Base-by-base conservation (phyloP, 1,140 invertebrate species). In the Drosophila chauvacae region DNA sequence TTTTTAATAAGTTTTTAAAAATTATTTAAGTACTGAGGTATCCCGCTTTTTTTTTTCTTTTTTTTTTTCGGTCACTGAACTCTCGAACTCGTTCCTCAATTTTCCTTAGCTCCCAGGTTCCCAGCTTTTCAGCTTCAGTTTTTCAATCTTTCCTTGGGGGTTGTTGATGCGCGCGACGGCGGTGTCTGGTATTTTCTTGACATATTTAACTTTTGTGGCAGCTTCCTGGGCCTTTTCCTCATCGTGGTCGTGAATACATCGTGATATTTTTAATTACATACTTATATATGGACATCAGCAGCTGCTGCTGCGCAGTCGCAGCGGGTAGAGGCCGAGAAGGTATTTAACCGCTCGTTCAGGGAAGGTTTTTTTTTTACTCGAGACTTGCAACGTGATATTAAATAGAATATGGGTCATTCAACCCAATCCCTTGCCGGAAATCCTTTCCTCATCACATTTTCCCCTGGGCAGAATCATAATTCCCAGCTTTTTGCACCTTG, bases 201-300 rank as follows among this genome's bases (percentile, higher is more conserved):
- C 62, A 45, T 47, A 33, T 53, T 59, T 47, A 58, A 53, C 45
- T 41, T 60, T 65, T 68, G 18, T 56, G 59, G 39, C 26, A 48
- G 75, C 69, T 60, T 47, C 51, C 57, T 69, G 39, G 51, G 13
- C 39, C 48, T 61, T 44, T n/a, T 7, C 41, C 37, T 60, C 42
- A 16, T 50, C 47, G 58, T 50, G 20, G 20, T 53, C 59, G 35
- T 11, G 33, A 35, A 35, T 72, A 30, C 78, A 35, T 60, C 47
- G 71, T 77, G 51, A 83, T 83, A 80, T 88, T 87, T 87, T 88
- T 87, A 88, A 87, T 87, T 88, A 83, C 84, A 87, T 63, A 47
- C 60, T 77, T 77, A 77, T 77, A 70, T 77, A 77, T 77, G 76
- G 74, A 63, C 75, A 80, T 81, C 81, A 70, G 79, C 81, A 70